Evolutionary conservation across 2,797 vertebrate genomes (phyloP).

Genomic region (Urophycis tenuis): DNA sequence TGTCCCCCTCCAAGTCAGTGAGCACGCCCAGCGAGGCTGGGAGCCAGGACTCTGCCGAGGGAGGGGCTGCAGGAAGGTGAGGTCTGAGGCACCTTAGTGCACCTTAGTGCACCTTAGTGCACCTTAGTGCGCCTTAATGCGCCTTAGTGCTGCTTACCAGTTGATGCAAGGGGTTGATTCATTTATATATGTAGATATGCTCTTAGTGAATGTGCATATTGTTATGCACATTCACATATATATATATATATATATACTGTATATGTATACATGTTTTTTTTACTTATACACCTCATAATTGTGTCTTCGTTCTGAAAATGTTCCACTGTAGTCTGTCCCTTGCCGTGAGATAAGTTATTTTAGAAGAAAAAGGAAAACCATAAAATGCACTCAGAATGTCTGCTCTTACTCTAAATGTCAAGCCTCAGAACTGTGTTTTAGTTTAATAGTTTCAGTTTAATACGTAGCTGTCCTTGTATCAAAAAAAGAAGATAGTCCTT

Average conservation of each 20-base stretch:
- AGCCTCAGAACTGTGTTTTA: neutral
- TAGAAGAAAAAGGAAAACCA: neutral
- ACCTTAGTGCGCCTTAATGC: too few species aligned
- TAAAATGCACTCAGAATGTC: neutral
- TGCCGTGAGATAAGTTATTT: neutral
- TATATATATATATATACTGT: too few species aligned
- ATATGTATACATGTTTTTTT: too few species aligned
- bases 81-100: slow-evolving; percentile 9
- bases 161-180: too few species aligned
- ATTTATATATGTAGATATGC: too few species aligned
- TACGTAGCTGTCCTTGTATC: neutral
- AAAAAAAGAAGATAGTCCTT: neutral
- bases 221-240: too few species aligned
- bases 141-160: too few species aligned
- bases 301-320: neutral
- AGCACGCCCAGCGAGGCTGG: slow-evolving; percentile 97
- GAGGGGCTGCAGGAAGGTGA: slow-evolving; percentile 85
- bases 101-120: too few species aligned
- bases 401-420: neutral
- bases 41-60: slow-evolving; percentile 95
- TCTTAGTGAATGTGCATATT: too few species aligned
- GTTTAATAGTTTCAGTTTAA: too few species aligned
- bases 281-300: neutral
- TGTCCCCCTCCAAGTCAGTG: slow-evolving; percentile 97
- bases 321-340: too few species aligned